phyloP scores from a whole-genome alignment of 2,797 vertebrate genomes.

The Synanceia verrucosa region DNA sequence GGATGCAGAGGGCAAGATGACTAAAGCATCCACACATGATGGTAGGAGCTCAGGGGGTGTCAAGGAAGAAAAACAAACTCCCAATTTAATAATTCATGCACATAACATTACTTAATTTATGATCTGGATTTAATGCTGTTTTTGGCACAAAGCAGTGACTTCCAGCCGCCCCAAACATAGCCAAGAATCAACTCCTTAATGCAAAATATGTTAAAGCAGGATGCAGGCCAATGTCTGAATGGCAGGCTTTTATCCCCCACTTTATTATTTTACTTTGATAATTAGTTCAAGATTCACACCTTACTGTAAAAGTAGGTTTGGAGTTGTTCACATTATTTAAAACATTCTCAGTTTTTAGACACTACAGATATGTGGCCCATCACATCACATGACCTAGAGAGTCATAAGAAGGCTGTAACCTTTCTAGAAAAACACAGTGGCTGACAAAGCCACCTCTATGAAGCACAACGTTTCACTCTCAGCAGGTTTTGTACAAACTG shows the following conservation, averaged over 20 bases:
- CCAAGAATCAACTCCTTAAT: neutral
- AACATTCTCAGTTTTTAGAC: neutral
- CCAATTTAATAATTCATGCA: neutral
- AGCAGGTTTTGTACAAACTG: neutral
- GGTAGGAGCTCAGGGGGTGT: neutral
- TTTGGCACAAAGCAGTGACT: neutral
- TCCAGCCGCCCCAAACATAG: neutral
- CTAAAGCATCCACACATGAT: constrained; percentile 3
- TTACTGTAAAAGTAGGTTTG: neutral
- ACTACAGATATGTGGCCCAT: neutral
- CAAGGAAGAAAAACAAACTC: neutral
- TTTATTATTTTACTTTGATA: neutral
- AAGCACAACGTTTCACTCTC: neutral
- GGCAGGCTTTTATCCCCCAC: neutral
- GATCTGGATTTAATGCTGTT: neutral
- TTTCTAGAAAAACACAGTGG: constrained; percentile 32
- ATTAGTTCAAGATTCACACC: neutral
- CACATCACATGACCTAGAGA: constrained; percentile 43
- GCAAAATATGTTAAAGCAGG: neutral
- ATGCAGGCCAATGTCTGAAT: neutral
- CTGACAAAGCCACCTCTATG: constrained; percentile 6
- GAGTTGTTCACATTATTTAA: neutral
- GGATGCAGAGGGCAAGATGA: constrained; percentile 7
- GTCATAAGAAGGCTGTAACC: constrained; percentile 45
- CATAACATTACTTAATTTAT: neutral